Percentiles rank a stretch among this genome's conserved stretches.
Conservation (phyloP, 2,797 vertebrate species). For the Parambassis ranga region DNA sequence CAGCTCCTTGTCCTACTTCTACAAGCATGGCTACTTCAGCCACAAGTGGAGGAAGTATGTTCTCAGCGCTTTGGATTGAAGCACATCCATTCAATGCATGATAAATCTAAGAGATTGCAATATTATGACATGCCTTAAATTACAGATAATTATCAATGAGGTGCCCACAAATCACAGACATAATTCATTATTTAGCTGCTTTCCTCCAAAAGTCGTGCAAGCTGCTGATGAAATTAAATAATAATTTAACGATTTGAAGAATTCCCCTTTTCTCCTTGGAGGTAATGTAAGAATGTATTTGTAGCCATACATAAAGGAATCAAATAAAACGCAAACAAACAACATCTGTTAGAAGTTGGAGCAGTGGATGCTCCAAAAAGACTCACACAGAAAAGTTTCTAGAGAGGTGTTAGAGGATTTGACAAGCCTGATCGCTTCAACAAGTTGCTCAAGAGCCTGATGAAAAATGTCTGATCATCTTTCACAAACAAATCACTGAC, state of each 20-base stretch:
- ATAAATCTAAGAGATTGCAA: not conserved
- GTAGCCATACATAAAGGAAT: not conserved
- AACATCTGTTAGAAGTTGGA: too few species aligned
- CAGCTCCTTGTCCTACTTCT: not conserved
- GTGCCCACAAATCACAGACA: not conserved
- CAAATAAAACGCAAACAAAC: too few species aligned
- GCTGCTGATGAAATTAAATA: not conserved
- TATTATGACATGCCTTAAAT: too few species aligned
- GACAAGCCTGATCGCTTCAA: slow-evolving; percentile 17
- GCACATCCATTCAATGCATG: not conserved
- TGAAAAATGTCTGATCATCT: slow-evolving; percentile 25
- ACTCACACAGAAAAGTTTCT: not conserved
- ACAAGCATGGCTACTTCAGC: not conserved
- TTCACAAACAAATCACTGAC: slow-evolving; percentile 20
- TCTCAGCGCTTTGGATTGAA: not conserved
- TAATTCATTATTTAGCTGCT: too few species aligned
- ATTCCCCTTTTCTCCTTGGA: too few species aligned
- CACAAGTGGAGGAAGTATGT: not conserved
- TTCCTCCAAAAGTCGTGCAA: not conserved
- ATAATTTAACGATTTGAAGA: too few species aligned
- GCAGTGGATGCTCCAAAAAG: too few species aligned
- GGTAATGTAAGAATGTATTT: not conserved
- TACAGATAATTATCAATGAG: too few species aligned
- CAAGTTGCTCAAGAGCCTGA: slow-evolving; percentile 1
- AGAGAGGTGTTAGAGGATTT: slow-evolving; percentile 15